A percentile compares a stretch with the other conserved stretches of the same genome.
These are phyloP conservation scores for Hycleus phaleratus DNA, from an alignment of 1,140 invertebrate genomes.

Conservation along the genomic window DNA sequence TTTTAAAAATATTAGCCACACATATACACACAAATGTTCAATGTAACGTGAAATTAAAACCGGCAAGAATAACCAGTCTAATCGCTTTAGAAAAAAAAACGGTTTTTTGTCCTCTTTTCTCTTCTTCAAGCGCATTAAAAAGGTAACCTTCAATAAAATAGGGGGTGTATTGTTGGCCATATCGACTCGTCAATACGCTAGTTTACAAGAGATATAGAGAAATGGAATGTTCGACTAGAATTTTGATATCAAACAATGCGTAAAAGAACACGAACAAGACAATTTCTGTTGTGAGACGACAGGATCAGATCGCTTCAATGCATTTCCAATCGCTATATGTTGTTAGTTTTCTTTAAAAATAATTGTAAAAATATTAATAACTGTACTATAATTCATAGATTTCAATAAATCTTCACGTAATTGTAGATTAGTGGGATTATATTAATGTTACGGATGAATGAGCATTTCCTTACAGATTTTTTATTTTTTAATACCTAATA, in stretches of 20 bases:
- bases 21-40: constrained; percentile 26
- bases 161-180: not conserved
- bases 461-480: constrained; percentile 4
- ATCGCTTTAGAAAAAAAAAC: constrained; percentile 18
- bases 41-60: constrained; percentile 34
- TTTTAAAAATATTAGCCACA: not conserved
- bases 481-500: constrained; percentile 1
- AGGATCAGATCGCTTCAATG: no score
- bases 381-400: constrained; percentile 5
- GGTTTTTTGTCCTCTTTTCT: not conserved
- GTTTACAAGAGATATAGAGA: not conserved
- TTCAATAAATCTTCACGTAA: not conserved
- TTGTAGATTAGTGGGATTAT: not conserved
- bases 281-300: constrained; percentile 3
- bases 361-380: no score
- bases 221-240: not conserved
- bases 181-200: not conserved
- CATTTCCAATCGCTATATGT: no score
- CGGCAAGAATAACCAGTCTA: constrained; percentile 33
- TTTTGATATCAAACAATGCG: constrained; percentile 18
- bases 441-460: not conserved
- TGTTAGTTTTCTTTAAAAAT: no score
- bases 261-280: constrained; percentile 15
- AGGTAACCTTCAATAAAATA: constrained; percentile 8
- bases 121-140: constrained; percentile 21